Base-by-base conservation (phyloP, 23 tunicate genomes). In the Aplidium turbinatum region DNA sequence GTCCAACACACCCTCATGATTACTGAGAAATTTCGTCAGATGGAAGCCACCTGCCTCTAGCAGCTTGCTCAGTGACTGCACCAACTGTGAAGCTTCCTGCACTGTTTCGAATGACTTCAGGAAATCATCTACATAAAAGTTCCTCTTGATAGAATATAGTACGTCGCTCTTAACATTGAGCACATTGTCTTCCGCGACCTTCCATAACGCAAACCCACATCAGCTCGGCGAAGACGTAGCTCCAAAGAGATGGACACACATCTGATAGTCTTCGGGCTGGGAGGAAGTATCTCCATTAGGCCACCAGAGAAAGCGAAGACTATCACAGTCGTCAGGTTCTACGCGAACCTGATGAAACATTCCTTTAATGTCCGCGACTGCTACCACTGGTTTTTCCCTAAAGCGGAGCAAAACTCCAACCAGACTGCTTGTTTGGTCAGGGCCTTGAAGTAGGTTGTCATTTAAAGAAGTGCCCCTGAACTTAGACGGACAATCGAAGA, bases 241-340 rank as follows among this genome's bases (percentile, higher is more conserved):
- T 57, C 79, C 79, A 71, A 71, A 71, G 3, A 38, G 26, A 24
- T 71, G 77, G 6, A 74, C 72, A 5, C 36, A 11, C 72, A 76
- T 28, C 26, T 76, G 71, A 38, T 76, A 76, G 36, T 38, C 57
- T 28, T 38, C n/a, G 3, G 67, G 47, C 3, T 34, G 57, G 20
- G 21, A 21, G 23, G 5, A 23, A 2, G 28, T 20, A 29, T 76
- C 82, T 7, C 57, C 82, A 30, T 76, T 57, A 1, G 56, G 70
- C 82, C 82, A 62, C 82, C 82, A 76, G 25, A 76, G 31, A 42
- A 76, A 76, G 28, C 72, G 22, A n/a, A 76, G 35, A 20, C 27
- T 68, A 19, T 58, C 4, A 7, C 58, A 36, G 48, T 74, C 79
- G 4, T n/a, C 31, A 20, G 47, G 68, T 5, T 74, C 31, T 27